Evolutionary conservation across 2,113 vertebrate genomes (phyloP).

Genomic region (Alosa alosa): DNA sequence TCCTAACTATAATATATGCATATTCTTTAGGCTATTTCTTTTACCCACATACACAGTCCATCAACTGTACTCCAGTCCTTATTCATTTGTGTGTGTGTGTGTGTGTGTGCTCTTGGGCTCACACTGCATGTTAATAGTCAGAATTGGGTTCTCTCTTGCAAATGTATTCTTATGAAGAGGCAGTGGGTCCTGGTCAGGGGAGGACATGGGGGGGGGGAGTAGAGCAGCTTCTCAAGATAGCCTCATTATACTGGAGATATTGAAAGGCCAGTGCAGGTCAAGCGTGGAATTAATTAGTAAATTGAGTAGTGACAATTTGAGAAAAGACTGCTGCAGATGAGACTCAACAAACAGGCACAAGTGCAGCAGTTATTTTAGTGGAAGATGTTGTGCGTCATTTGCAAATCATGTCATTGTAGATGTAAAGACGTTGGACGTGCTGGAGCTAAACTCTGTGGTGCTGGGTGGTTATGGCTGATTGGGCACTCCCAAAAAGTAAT

Average conservation of each 20-base stretch:
- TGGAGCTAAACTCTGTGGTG: not conserved
- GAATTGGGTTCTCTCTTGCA: not conserved
- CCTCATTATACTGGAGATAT: not conserved
- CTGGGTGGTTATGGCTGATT: not conserved
- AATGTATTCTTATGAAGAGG: not conserved
- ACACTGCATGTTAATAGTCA: not conserved
- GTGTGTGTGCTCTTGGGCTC: not conserved
- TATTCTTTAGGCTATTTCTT: not conserved
- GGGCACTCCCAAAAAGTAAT: not conserved
- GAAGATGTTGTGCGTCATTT: not conserved
- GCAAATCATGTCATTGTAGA: not conserved
- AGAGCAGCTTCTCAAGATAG: not conserved
- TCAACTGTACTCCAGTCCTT: not conserved
- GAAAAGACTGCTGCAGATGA: not conserved
- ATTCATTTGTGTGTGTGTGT: not conserved
- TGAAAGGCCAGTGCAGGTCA: slow-evolving; percentile 4
- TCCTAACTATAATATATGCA: not conserved
- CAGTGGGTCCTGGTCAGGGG: not conserved
- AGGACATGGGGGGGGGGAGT: not conserved
- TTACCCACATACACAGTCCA: not conserved
- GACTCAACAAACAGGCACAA: not conserved
- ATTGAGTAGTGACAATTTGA: not conserved
- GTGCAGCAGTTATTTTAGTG: not conserved
- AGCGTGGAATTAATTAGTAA: slow-evolving; percentile 11
- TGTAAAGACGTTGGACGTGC: not conserved